Base-by-base conservation (phyloP, 2,797 vertebrate species). In the Chloroceryle inda region DNA sequence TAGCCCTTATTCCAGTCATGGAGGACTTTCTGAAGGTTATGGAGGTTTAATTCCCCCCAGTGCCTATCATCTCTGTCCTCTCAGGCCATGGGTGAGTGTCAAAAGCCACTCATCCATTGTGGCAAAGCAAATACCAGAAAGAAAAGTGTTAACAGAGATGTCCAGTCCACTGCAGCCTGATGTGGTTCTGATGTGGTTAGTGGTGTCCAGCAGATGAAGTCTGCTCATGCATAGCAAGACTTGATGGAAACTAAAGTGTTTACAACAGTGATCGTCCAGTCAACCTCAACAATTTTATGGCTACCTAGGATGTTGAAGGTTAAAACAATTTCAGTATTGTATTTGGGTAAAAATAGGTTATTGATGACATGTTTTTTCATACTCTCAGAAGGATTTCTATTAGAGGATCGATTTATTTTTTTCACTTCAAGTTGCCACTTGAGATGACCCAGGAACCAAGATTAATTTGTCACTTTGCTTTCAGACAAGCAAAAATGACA, bases 221-320 rank as follows among this genome's bases (percentile, higher is more conserved):
- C 47, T 91, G 37, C 11, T 91, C 78, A 64, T 47, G 67, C 47
- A 52, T 44, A 67, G 31, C 55, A 92, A 87, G 96, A 67, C 47
- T 33, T 94, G 53, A 91, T 92, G 87, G 91, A 87, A 96, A 93
- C 58, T 68, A 29, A 92, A 83, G 20, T 88, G 72, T 92, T 95
- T 91, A 89, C 72, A 85, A 37, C 53, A 93, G 11, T 35, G 38
- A n/a, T 72, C 4, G 7, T 85, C 64, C 81, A 89, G 87, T 75
- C 81, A 74, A 29, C 72, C 78, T 72, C 74, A 77, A 66, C 17
- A 62, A 15, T 80, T 87, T 91, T 66, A 89, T 66, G 53, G 62
- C 75, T 66, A 40, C 24, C 59, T 14, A 81, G 23, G 33, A 61
- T 77, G 35, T 26, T 89, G 81, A 95, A 96, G 87, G 84, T 77